These are phyloP conservation scores for Tetropium fuscum DNA, from an alignment of 2,888 invertebrate genomes.

Conservation along the genomic window DNA sequence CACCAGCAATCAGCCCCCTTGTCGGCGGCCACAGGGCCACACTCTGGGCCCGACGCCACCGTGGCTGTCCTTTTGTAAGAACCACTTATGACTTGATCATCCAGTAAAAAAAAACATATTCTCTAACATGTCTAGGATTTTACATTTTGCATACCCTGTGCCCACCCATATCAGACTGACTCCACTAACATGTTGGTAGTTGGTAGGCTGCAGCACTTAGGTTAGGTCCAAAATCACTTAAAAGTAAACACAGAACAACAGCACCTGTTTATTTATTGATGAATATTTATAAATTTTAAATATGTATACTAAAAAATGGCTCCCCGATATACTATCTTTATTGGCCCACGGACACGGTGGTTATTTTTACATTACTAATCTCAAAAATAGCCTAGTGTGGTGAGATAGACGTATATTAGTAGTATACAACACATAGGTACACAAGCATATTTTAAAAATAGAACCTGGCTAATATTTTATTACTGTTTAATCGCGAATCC, in stretches of 20 bases:
- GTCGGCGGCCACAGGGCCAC: slow-evolving; percentile 70
- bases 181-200: slow-evolving; percentile 18
- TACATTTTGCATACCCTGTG: slow-evolving; percentile 33
- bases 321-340: slow-evolving; percentile 62
- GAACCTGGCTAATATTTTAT: slow-evolving; percentile 62
- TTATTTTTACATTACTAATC: slow-evolving; percentile 64
- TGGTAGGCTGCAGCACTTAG: slow-evolving; percentile 3
- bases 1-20: slow-evolving; percentile 70
- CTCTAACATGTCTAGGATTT: slow-evolving; percentile 30
- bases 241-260: slow-evolving; percentile 43
- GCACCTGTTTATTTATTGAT: slow-evolving; percentile 37
- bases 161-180: slow-evolving; percentile 5
- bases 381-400: slow-evolving; percentile 64
- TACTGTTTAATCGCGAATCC: slow-evolving; percentile 57
- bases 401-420: slow-evolving; percentile 63
- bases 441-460: slow-evolving; percentile 63
- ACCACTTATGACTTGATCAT: slow-evolving; percentile 40
- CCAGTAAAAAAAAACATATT: slow-evolving; percentile 30
- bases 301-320: slow-evolving; percentile 59
- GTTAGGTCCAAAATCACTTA: slow-evolving; percentile 51
- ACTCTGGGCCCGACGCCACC: slow-evolving; percentile 68
- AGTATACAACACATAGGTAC: slow-evolving; percentile 63
- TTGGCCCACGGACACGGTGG: slow-evolving; percentile 58
- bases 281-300: slow-evolving; percentile 33
- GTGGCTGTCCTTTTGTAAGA: slow-evolving; percentile 59